These are phyloP conservation scores for Andricus quercusramuli DNA, from an alignment of 2,888 invertebrate genomes.

Conservation along the genomic window DNA sequence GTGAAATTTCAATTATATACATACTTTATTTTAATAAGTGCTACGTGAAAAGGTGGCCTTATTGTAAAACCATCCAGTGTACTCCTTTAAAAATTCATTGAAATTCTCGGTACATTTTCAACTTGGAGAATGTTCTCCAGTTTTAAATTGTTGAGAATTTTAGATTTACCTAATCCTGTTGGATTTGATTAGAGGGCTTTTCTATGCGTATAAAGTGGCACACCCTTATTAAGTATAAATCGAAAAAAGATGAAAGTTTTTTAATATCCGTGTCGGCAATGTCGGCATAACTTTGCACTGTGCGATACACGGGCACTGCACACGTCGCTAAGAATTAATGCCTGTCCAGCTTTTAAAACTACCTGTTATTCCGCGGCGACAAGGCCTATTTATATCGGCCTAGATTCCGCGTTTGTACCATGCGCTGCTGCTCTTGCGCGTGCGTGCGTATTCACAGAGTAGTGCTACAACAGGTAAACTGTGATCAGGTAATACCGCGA, in stretches of 20 bases:
- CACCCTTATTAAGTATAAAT: background rate
- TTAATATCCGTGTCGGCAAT: slow-evolving; percentile 20
- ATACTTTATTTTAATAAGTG: too few relatives aligned
- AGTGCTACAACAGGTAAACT: slow-evolving; percentile 62
- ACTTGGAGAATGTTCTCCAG: background rate
- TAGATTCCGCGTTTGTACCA: slow-evolving; percentile 77
- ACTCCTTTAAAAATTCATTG: too few relatives aligned
- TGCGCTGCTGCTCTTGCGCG: slow-evolving; percentile 44
- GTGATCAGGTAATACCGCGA: slow-evolving; percentile 65
- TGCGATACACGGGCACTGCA: slow-evolving; percentile 48
- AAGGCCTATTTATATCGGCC: slow-evolving; percentile 78
- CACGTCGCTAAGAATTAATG: slow-evolving; percentile 55
- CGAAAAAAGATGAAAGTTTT: background rate
- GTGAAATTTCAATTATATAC: too few relatives aligned
- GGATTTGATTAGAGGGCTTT: background rate
- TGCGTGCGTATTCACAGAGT: slow-evolving; percentile 55
- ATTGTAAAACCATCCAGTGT: too few relatives aligned
- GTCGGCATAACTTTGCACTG: slow-evolving; percentile 18
- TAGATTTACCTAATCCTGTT: background rate
- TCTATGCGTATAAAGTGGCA: background rate
- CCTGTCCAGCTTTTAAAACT: slow-evolving; percentile 72
- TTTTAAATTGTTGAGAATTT: background rate
- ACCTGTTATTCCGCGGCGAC: slow-evolving; percentile 76
- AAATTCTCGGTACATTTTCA: too few relatives aligned
- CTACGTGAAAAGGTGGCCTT: too few relatives aligned